Base-by-base conservation (phyloP, 2,113 vertebrate species). In the Petrocephalus zakoni region DNA sequence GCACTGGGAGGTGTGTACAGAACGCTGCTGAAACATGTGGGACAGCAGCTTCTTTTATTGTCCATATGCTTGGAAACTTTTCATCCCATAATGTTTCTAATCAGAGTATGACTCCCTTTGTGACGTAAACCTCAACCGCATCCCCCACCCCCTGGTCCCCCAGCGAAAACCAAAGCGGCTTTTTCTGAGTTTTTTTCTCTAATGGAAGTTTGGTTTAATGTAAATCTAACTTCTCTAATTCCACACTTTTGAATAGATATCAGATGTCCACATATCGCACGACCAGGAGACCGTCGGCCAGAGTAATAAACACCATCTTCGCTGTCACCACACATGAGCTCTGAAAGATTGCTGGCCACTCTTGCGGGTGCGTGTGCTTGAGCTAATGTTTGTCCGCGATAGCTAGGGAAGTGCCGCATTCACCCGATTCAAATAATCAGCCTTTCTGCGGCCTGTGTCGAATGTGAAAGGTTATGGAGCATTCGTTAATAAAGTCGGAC, bases 1-100 rank as follows among this genome's bases (percentile, higher is more conserved):
- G 34, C 72, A 37, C 34, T 42, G 34, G 29, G 34, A 78, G 72
- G 17, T 78, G 6, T 78, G 72, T 78, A 42, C 34, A 15, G 37
- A 19, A 42, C 34, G 37, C 34, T 78, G 29, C 34, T 25, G 21
- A 83, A 47, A 64, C 85, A 87, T 87, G 37, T 87, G 85, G 85
- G 56, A 61, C 21, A 61, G 42, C 55, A 61, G 11, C 53, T 61
- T 61, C 9, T 87, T 56, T 42, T 87, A 58, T 87, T 55, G 53
- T 55, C 51, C 53, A 87, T 58, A 87, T 58, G 85, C 25, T 55
- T 86, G 56, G 55, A 87, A 61, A 58, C 21, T 61, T 87, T 61
- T 37, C 55, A 22, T 61, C 19, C 34, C 10, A 17, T 51, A 49
- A 49, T n/a, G 46, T 49, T 83, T 83, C 22, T 49, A 83, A 83